phyloP scores from a whole-genome alignment of 2,113 vertebrate species.

The Neodon shergylaensis region DNA sequence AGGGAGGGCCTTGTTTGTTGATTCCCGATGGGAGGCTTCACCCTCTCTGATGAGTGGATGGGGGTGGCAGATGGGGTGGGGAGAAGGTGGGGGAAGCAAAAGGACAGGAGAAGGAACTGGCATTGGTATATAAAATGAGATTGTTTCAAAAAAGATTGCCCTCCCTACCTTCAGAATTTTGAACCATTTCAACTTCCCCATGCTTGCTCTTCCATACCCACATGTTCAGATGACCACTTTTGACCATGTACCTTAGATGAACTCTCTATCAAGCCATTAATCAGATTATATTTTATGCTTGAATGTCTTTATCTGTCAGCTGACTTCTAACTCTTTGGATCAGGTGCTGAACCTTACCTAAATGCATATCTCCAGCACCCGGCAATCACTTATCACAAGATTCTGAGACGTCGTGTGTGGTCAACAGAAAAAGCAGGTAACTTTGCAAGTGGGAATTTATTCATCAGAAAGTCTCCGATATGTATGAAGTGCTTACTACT shows the following conservation, averaged over 20 bases:
- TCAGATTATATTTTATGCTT: neutral
- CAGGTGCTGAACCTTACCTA: neutral
- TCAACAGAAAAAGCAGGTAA: slow-evolving; percentile 2
- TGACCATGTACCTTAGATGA: neutral
- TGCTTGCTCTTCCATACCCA: neutral
- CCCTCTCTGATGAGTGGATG: too few species aligned
- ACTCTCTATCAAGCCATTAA: neutral
- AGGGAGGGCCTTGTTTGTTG: too few species aligned
- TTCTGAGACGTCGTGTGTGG: neutral
- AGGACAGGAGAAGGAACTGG: too few species aligned
- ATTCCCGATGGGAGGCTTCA: too few species aligned
- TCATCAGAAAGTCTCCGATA: neutral
- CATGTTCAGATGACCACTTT: neutral
- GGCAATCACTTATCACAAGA: neutral
- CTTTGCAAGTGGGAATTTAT: neutral
- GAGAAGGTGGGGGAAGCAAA: too few species aligned
- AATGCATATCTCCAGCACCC: neutral
- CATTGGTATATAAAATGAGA: too few species aligned
- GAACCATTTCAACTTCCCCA: neutral
- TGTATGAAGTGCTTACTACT: neutral
- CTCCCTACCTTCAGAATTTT: neutral
- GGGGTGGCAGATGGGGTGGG: too few species aligned
- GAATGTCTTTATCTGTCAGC: neutral
- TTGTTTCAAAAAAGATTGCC: neutral
- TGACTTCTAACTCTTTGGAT: neutral